phyloP scores from a whole-genome alignment of 1,140 invertebrate genomes.

The Sitodiplosis mosellana region DNA sequence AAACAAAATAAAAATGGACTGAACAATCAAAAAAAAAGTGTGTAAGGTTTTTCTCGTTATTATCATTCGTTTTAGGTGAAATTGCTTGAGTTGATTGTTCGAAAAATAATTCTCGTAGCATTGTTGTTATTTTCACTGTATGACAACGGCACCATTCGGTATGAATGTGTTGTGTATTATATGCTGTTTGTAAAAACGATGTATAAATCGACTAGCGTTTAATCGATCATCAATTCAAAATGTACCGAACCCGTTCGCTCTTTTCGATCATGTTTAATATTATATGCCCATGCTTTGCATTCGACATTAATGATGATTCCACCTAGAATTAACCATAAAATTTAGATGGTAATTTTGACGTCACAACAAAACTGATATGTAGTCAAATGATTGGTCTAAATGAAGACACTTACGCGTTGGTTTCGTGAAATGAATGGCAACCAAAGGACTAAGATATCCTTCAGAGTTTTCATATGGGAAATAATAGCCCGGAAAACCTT shows the following conservation, averaged over 20 bases:
- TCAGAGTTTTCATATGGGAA: constrained; percentile 64
- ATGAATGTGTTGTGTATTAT: too few species aligned
- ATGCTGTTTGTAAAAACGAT: too few species aligned
- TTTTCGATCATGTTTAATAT: constrained; percentile 59
- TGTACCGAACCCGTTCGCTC: constrained; percentile 71
- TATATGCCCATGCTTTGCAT: constrained; percentile 77
- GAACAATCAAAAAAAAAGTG: too few species aligned
- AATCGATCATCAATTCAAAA: constrained; percentile 79
- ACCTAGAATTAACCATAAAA: constrained; percentile 30
- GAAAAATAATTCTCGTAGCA: too few species aligned
- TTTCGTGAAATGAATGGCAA: constrained; percentile 65
- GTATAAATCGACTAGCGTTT: constrained; percentile 12
- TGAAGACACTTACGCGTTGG: constrained; percentile 44
- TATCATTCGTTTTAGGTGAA: too few species aligned
- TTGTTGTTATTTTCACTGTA: too few species aligned
- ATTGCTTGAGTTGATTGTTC: too few species aligned
- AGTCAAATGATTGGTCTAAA: not conserved
- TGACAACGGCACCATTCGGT: too few species aligned
- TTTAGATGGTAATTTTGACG: constrained; percentile 7
- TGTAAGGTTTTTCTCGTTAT: too few species aligned
- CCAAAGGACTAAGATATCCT: constrained; percentile 72
- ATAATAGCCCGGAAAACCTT: constrained; percentile 64
- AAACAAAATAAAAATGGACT: too few species aligned
- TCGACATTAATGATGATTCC: constrained; percentile 77
- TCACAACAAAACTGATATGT: not conserved